phyloP scores from a whole-genome alignment of 2,888 invertebrate species.

The Tenthredo distinguenda region DNA sequence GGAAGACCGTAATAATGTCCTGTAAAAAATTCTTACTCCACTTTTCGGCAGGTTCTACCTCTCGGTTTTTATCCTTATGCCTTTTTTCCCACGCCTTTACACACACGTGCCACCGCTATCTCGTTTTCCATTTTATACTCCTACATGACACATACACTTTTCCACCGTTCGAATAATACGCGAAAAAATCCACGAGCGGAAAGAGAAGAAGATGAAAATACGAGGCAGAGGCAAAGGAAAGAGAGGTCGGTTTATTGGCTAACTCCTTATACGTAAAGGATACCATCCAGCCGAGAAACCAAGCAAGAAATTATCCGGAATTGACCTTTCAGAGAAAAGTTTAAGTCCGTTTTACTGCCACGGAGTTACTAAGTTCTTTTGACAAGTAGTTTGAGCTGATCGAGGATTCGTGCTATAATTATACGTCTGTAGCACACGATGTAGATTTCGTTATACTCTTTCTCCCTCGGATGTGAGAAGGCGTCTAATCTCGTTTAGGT shows the following conservation, averaged over 20 bases:
- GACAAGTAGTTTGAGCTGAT: background rate
- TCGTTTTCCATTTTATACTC: background rate
- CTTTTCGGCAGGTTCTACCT: background rate
- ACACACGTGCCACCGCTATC: no score
- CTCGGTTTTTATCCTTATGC: background rate
- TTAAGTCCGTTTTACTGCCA: background rate
- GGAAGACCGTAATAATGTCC: background rate
- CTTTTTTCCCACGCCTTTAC: background rate
- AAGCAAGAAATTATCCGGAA: background rate
- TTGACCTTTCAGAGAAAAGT: background rate
- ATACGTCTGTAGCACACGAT: background rate
- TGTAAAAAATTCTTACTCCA: background rate
- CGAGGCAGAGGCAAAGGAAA: background rate
- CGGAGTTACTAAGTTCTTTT: background rate
- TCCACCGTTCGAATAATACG: background rate
- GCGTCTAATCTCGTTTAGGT: background rate
- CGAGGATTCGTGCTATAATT: background rate
- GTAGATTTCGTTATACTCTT: background rate
- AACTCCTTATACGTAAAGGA: background rate
- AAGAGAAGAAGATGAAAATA: background rate
- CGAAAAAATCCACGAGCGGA: background rate
- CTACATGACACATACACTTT: background rate
- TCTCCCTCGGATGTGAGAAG: background rate
- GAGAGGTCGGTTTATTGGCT: background rate
- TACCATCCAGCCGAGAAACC: background rate